Conservation (phyloP, 2,797 vertebrate species). For the Loris lydekkerianus region DNA sequence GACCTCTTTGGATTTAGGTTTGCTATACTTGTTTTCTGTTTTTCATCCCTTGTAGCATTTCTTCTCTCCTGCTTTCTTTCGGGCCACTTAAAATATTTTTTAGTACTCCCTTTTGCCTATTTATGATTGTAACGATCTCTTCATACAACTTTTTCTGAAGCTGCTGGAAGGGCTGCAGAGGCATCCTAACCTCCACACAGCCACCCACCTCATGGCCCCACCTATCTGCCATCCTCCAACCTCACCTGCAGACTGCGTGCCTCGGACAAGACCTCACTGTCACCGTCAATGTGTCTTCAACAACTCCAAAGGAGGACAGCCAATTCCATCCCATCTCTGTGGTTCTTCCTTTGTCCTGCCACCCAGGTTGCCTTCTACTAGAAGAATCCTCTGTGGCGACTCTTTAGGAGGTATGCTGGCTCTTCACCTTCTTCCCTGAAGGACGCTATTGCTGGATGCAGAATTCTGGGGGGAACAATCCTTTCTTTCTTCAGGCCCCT, state of each 20-base stretch:
- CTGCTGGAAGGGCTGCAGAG: not conserved
- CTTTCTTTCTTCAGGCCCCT: not conserved
- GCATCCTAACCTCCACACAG: fast-evolving
- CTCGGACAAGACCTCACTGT: not conserved
- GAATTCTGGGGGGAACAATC: fast-evolving
- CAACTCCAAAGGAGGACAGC: not conserved
- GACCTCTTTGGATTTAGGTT: not conserved
- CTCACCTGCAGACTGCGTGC: not conserved
- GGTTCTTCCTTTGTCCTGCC: no score
- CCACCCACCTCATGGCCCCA: no score
- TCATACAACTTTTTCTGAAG: not conserved
- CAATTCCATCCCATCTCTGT: not conserved
- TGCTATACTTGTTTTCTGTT: not conserved
- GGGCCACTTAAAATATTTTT: not conserved
- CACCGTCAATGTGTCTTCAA: not conserved
- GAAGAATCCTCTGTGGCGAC: not conserved
- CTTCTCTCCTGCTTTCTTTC: not conserved
- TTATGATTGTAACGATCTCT: not conserved
- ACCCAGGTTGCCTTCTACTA: not conserved
- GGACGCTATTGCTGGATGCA: not conserved
- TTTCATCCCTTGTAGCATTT: not conserved
- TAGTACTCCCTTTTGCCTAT: not conserved
- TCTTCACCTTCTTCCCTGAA: not conserved
- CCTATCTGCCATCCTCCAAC: no score
- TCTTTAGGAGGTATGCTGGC: not conserved